Conservation (phyloP, 2,797 vertebrate species). For the Staurois parvus region DNA sequence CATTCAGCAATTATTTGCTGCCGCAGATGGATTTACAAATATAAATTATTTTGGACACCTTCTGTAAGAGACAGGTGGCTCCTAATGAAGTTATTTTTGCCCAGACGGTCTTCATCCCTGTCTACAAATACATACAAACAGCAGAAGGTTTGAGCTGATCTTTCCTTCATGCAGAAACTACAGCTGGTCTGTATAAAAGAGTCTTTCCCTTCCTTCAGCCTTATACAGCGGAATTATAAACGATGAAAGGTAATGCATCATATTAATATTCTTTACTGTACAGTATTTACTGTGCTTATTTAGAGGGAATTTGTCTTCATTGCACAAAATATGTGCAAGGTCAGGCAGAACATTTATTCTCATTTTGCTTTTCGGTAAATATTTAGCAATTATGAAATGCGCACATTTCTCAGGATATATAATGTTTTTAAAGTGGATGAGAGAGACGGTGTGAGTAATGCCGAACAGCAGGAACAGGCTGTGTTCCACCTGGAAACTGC, state of each 20-base stretch:
- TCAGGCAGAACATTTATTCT: background rate
- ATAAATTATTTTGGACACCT: slow-evolving; percentile 58
- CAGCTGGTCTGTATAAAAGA: slow-evolving; percentile 36
- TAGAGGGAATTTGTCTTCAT: background rate
- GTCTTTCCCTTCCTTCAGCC: slow-evolving; percentile 12
- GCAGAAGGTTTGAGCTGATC: slow-evolving; percentile 48
- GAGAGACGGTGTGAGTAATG: too few species aligned
- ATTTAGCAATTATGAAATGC: background rate
- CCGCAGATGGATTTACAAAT: slow-evolving; percentile 55
- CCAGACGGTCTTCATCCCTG: slow-evolving; percentile 36
- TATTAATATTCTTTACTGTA: slow-evolving; percentile 2
- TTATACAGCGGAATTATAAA: slow-evolving; percentile 18
- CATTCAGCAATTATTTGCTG: slow-evolving; percentile 27
- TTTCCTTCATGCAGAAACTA: slow-evolving; percentile 55
- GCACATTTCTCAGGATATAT: background rate
- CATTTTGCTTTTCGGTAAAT: background rate
- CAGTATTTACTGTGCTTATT: background rate
- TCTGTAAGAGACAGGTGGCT: slow-evolving; percentile 55
- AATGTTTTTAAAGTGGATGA: too few species aligned
- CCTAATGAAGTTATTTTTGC: slow-evolving; percentile 55
- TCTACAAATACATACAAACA: slow-evolving; percentile 40
- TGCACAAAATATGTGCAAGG: background rate
- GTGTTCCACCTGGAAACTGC: too few species aligned
- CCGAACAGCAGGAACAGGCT: too few species aligned
- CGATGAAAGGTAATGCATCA: slow-evolving; percentile 19